These are phyloP conservation scores for Porites cylindrica DNA, from an alignment of 92 coral and sea anemone species.

Conservation along the genomic window DNA sequence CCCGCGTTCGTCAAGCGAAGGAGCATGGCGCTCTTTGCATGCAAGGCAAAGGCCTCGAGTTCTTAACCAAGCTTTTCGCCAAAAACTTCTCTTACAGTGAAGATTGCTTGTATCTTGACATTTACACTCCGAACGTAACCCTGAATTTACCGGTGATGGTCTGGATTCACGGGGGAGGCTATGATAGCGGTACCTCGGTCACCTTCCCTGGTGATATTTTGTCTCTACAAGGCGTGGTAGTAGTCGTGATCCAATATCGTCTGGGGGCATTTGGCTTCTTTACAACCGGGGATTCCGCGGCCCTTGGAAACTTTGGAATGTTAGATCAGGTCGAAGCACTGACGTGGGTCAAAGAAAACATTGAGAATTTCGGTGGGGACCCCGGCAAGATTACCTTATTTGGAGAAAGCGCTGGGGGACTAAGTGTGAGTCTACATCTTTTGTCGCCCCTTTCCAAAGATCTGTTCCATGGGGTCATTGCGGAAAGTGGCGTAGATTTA, in stretches of 20 bases:
- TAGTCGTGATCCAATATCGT: no score
- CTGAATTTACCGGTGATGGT: slow-evolving; percentile 29
- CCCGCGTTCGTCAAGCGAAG: neutral
- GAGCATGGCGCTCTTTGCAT: neutral
- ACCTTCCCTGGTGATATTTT: slow-evolving; percentile 33
- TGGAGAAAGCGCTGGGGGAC: no score
- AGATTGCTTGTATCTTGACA: slow-evolving; percentile 35
- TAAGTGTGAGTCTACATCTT: no score
- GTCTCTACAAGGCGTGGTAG: no score
- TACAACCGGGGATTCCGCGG: no score
- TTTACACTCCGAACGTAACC: neutral
- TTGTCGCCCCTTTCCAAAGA: slow-evolving; percentile 37
- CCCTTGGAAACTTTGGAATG: slow-evolving; percentile 48
- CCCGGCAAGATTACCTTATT: no score
- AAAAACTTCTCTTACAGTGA: neutral
- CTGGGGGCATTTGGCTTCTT: no score
- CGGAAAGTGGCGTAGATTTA: neutral
- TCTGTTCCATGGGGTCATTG: slow-evolving; percentile 28
- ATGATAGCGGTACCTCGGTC: slow-evolving; percentile 43
- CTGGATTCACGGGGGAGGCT: slow-evolving; percentile 16
- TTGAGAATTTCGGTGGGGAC: no score
- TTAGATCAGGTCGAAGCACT: slow-evolving; percentile 50
- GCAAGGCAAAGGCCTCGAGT: neutral
- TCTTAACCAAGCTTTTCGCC: neutral
- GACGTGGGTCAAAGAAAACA: slow-evolving; percentile 22